These are phyloP conservation scores for Sebastes vulpes DNA, from an alignment of 2,797 vertebrate genomes.

Conservation along the genomic window DNA sequence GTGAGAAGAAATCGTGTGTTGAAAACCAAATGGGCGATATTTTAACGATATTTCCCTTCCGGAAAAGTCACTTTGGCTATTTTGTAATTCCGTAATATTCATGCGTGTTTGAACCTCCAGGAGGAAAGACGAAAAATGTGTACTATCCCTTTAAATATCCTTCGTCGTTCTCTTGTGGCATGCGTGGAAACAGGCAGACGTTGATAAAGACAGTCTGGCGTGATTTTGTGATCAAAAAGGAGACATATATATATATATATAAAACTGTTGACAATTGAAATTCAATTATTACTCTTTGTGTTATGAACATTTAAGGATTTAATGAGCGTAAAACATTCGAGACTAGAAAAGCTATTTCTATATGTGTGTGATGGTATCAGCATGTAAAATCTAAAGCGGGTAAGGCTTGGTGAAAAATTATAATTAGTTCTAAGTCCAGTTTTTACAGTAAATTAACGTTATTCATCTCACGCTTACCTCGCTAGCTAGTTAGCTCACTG, in stretches of 20 bases:
- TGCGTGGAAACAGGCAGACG: slow-evolving; percentile 19
- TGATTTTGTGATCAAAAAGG: not conserved
- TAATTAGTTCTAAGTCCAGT: not conserved
- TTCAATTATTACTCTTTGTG: not conserved
- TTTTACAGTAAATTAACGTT: not conserved
- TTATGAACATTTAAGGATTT: not conserved
- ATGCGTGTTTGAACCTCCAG: not conserved
- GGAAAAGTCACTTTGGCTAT: slow-evolving; percentile 40
- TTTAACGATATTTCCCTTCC: not conserved
- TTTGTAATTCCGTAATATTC: slow-evolving; percentile 32
- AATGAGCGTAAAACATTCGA: not conserved
- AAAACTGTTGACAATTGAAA: not conserved
- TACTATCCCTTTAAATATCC: not conserved
- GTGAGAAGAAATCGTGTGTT: not conserved
- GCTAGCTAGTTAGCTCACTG: not conserved
- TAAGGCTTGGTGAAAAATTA: not conserved
- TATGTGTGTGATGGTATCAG: not conserved
- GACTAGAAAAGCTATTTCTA: not conserved
- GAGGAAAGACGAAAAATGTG: not conserved
- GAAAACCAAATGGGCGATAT: slow-evolving; percentile 6
- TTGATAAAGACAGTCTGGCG: slow-evolving; percentile 46
- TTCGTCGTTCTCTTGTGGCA: not conserved
- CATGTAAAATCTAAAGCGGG: not conserved
- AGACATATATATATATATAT: not conserved
- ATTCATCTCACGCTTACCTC: not conserved